These are phyloP conservation scores for Chloropsis hardwickii DNA, from an alignment of 2,113 vertebrate species.

Conservation along the genomic window DNA sequence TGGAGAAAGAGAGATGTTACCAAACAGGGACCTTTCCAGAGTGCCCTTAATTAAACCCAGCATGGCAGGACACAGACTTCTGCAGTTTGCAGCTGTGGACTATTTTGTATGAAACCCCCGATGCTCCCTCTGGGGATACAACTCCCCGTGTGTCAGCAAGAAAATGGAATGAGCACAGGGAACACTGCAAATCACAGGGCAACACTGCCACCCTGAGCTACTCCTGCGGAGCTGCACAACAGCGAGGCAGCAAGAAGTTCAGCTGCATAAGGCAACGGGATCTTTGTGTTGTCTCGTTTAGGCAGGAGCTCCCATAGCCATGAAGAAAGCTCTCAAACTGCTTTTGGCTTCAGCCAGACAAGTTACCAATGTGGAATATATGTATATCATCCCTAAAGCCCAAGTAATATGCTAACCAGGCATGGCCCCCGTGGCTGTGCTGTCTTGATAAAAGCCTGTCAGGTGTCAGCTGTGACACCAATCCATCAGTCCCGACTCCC, in stretches of 20 bases:
- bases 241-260: not conserved
- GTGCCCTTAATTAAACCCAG: conserved; percentile 43
- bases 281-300: not conserved
- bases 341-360: not conserved
- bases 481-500: not conserved
- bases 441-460: not conserved
- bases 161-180: not conserved
- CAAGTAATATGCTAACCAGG: not conserved
- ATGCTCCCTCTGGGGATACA: not conserved
- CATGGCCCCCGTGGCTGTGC: not conserved
- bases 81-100: not conserved
- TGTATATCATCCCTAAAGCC: not conserved
- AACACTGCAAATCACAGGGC: not conserved
- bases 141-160: not conserved
- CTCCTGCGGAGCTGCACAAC: not conserved
- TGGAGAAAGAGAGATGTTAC: not conserved
- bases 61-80: not conserved
- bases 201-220: conserved; percentile 60
- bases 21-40: not conserved
- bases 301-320: not conserved
- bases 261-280: not conserved
- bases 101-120: not conserved
- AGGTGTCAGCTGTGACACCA: not conserved
- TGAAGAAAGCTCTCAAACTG: not conserved
- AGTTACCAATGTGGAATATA: not conserved